Evolutionary conservation across 2,888 invertebrate species (phyloP).

Genomic region (Lordiphosa fenestrarum): DNA sequence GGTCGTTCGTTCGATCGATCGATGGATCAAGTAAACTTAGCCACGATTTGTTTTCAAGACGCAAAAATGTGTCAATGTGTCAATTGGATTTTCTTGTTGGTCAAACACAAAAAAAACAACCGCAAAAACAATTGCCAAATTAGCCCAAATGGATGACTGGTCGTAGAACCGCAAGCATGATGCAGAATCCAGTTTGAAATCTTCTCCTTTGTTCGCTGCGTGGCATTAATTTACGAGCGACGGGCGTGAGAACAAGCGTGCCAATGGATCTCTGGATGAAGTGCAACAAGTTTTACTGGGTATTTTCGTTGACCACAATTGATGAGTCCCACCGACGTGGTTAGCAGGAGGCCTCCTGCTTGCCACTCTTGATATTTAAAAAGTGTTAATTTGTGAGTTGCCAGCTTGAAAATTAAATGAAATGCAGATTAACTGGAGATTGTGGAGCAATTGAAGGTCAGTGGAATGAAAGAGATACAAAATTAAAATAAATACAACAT

Average conservation of each 20-base stretch:
- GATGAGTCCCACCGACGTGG: too few relatives aligned
- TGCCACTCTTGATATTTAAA: conserved; percentile 12
- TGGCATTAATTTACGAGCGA: conserved; percentile 10
- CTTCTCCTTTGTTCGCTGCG: conserved; percentile 11
- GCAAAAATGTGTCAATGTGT: conserved; percentile 71
- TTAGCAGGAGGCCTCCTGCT: background rate
- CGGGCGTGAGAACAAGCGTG: conserved; percentile 48
- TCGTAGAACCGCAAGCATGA: conserved; percentile 20
- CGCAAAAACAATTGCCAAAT: conserved; percentile 36
- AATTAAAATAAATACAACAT: too few relatives aligned
- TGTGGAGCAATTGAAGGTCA: conserved; percentile 5
- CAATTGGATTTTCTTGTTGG: conserved; percentile 51
- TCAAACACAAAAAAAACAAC: conserved; percentile 8
- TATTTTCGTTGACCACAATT: background rate
- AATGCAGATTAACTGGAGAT: conserved; percentile 9
- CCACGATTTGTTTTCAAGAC: conserved; percentile 27
- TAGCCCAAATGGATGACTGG: conserved; percentile 46
- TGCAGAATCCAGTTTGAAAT: conserved; percentile 17
- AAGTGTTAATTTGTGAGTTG: conserved; percentile 6
- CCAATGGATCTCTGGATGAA: conserved; percentile 13
- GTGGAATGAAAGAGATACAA: background rate
- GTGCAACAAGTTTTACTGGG: background rate
- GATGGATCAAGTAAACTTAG: conserved; percentile 5
- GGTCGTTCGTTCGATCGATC: conserved; percentile 37
- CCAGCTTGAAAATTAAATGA: conserved; percentile 4